Evolutionary conservation across 2,888 invertebrate species (phyloP).

Genomic region (Uloborus plumipes): DNA sequence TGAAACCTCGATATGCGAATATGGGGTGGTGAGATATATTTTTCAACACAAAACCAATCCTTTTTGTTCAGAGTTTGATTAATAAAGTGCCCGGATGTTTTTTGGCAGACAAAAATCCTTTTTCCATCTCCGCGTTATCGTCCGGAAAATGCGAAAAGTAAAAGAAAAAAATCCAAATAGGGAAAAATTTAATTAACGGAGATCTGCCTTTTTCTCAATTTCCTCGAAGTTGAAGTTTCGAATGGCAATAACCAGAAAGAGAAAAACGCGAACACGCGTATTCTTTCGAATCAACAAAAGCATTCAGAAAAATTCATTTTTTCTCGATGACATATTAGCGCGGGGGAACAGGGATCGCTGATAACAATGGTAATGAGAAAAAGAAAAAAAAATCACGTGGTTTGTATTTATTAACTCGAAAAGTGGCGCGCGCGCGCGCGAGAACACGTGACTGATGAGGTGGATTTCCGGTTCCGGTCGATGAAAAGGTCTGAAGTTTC

Average conservation of each 20-base stretch:
- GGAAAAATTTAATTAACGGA: conserved; percentile 56
- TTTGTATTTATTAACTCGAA: conserved; percentile 51
- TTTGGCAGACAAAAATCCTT: conserved; percentile 24
- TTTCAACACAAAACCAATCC: too few species aligned
- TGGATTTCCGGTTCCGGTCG: conserved; percentile 60
- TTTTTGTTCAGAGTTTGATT: conserved; percentile 25
- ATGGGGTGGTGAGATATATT: too few species aligned
- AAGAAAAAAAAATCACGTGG: conserved; percentile 7
- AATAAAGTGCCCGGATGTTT: conserved; percentile 48
- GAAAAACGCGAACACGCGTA: too few species aligned
- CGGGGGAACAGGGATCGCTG: too few species aligned
- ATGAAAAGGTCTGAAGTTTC: conserved; percentile 36
- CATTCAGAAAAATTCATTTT: not conserved
- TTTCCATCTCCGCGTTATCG: conserved; percentile 26
- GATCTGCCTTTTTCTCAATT: conserved; percentile 49
- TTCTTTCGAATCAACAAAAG: conserved; percentile 6
- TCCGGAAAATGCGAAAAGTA: conserved; percentile 6
- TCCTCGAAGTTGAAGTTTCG: conserved; percentile 18
- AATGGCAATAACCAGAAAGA: conserved; percentile 8
- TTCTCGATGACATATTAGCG: conserved; percentile 2
- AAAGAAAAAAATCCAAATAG: conserved; percentile 22
- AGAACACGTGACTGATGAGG: conserved; percentile 55
- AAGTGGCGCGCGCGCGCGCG: conserved; percentile 18
- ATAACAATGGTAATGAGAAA: not conserved
- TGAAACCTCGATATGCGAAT: too few species aligned